Evolutionary conservation across 2,797 vertebrate species (phyloP), one percentile per base, ranked within the genome.

Genomic region (Psittacula derbiana): DNA sequence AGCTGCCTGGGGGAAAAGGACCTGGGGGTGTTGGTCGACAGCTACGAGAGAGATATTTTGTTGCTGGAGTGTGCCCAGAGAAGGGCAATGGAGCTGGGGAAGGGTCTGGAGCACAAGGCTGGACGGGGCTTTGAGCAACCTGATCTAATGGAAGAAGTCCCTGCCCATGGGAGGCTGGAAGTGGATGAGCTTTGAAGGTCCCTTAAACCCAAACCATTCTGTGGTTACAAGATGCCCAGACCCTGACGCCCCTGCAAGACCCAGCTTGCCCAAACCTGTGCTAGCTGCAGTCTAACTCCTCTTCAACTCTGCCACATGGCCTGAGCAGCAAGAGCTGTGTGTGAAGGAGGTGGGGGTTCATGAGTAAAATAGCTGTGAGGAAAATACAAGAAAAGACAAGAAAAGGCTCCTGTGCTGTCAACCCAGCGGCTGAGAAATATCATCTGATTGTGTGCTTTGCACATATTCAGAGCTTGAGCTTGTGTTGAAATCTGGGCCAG

Each of bases 131-230:
- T 1, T n/a, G 46, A 79, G 67, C 30, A 28, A 0, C 25, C 73
- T n/a, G 46, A 1, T 17, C n/a, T 4, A 0, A 5, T 13, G 46
- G 55, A 27, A 41, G 5, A 53, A 5, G 47, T 31, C 8, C 41
- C 64, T 70, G 46, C 46, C 2, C 11, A 3, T 6, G 19, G 27
- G n/a, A 36, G 53, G 41, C 4, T 9, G 43, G 38, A 16, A 19
- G 30, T 40, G 5, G 9, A 1, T 31, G 55, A 5, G 2, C n/a
- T 61, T 6, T 0, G 33, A 4, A 20, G 27, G 41, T 25, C n/a
- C 1, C 12, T 16, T 47, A 62, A 4, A 36, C 4, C 16, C 60
- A 31, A 66, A 20, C 8, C 19, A 1, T 11, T 36, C 52, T 6
- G 0, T 4, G 30, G 5, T 38, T 50, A 11, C 4, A 27, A 43